A percentile compares a stretch with the other conserved stretches of the same genome.
Conservation (phyloP, 2,888 invertebrate genomes). For the Bellardia bayeri region DNA sequence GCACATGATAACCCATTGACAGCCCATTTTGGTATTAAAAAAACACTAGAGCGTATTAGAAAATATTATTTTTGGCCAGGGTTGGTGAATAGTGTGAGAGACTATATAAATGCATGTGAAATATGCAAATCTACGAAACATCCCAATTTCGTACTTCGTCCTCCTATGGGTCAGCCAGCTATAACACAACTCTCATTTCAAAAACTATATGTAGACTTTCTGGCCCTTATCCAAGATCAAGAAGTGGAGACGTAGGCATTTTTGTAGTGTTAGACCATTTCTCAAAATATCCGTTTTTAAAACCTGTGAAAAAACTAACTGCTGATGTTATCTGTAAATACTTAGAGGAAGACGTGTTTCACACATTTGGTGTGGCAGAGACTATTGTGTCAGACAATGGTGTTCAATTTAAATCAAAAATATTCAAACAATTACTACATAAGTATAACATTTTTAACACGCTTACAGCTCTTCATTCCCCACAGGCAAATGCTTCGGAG, state of each 20-base stretch:
- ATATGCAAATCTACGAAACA: not conserved
- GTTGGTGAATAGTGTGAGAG: not conserved
- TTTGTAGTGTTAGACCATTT: too few species aligned
- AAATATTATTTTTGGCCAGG: not conserved
- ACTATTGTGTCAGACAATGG: not conserved
- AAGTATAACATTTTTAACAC: not conserved
- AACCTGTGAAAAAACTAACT: too few species aligned
- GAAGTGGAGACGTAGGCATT: too few species aligned
- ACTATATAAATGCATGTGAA: not conserved
- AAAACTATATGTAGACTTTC: too few species aligned
- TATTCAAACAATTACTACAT: not conserved
- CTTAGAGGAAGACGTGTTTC: not conserved
- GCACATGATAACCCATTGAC: conserved; percentile 7
- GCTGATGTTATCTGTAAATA: not conserved
- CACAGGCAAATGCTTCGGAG: conserved; percentile 43
- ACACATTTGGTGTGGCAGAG: not conserved
- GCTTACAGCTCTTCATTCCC: conserved; percentile 9
- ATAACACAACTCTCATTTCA: too few species aligned
- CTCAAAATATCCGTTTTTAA: too few species aligned
- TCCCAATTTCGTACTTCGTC: not conserved
- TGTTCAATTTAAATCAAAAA: not conserved
- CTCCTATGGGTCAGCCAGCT: too few species aligned
- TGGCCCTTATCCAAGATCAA: too few species aligned
- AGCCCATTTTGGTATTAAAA: too few species aligned
- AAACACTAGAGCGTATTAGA: conserved; percentile 43